Conservation (phyloP, 1,140 invertebrate species). For the Planococcus citri region DNA sequence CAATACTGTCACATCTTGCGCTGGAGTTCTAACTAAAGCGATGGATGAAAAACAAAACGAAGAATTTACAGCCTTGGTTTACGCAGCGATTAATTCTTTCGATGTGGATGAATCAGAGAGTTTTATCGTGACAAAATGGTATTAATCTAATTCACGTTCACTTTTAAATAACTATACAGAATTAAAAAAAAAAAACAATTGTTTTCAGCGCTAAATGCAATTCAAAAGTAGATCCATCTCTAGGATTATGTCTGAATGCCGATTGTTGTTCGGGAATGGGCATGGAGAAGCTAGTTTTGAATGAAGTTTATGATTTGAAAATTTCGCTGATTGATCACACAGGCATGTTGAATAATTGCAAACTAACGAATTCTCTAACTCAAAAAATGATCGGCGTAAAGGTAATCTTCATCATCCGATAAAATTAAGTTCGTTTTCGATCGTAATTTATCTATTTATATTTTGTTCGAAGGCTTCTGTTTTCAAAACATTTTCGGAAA, state of each 20-base stretch:
- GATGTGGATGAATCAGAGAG: slow-evolving; percentile 33
- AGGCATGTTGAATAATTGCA: slow-evolving; percentile 37
- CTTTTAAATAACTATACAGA: too few relatives aligned
- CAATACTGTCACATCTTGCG: slow-evolving; percentile 36
- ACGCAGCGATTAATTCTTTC: slow-evolving; percentile 35
- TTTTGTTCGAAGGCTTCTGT: slow-evolving; percentile 30
- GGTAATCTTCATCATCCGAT: slow-evolving; percentile 29
- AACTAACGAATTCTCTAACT: slow-evolving; percentile 36
- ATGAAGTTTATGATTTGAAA: slow-evolving; percentile 37
- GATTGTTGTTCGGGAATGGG: slow-evolving; percentile 30
- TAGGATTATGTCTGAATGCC: slow-evolving; percentile 30
- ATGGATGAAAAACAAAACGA: slow-evolving; percentile 28
- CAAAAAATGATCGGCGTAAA: slow-evolving; percentile 34
- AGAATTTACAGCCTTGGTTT: slow-evolving; percentile 36
- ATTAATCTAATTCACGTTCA: slow-evolving; percentile 10
- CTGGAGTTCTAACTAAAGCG: slow-evolving; percentile 33
- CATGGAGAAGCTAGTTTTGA: slow-evolving; percentile 24
- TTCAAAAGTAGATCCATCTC: slow-evolving; percentile 5
- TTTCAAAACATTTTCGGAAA: slow-evolving; percentile 33
- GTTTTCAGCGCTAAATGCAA: slow-evolving; percentile 23
- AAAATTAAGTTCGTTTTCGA: not conserved
- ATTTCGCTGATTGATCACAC: slow-evolving; percentile 41
- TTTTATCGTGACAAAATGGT: slow-evolving; percentile 27
- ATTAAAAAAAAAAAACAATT: not conserved
- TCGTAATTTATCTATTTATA: not conserved